phyloP scores from a whole-genome alignment of 2,888 invertebrate genomes.

The Rapana venosa region DNA sequence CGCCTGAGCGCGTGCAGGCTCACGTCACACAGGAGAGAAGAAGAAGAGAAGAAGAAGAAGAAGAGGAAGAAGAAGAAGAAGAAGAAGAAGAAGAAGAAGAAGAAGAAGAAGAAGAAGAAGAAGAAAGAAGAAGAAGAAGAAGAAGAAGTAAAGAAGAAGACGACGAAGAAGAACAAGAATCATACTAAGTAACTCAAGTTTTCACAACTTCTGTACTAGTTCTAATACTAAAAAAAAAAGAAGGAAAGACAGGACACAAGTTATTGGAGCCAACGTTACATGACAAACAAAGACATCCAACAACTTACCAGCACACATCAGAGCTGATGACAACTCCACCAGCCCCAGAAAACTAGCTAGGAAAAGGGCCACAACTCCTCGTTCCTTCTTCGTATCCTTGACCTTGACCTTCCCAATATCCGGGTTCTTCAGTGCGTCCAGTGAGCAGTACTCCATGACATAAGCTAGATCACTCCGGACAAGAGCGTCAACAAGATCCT shows the following conservation, averaged over 20 bases:
- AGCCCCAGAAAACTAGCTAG: conserved; percentile 59
- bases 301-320: conserved; percentile 56
- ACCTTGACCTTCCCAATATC: conserved; percentile 52
- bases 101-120: no score
- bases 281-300: background rate
- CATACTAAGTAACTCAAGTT: background rate
- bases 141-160: no score
- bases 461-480: conserved; percentile 56
- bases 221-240: background rate
- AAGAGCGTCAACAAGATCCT: conserved; percentile 49
- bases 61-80: no score
- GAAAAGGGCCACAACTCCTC: conserved; percentile 60
- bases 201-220: background rate
- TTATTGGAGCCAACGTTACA: no score
- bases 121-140: no score
- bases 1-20: no score
- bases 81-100: no score
- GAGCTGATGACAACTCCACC: conserved; percentile 59
- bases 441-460: conserved; percentile 59
- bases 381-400: conserved; percentile 52
- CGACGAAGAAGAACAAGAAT: no score
- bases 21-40: no score
- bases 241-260: background rate
- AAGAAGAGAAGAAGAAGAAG: no score
- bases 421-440: conserved; percentile 49